These are phyloP conservation scores for Ridgeia piscesae DNA, from an alignment of 1,140 invertebrate species.

Conservation along the genomic window DNA sequence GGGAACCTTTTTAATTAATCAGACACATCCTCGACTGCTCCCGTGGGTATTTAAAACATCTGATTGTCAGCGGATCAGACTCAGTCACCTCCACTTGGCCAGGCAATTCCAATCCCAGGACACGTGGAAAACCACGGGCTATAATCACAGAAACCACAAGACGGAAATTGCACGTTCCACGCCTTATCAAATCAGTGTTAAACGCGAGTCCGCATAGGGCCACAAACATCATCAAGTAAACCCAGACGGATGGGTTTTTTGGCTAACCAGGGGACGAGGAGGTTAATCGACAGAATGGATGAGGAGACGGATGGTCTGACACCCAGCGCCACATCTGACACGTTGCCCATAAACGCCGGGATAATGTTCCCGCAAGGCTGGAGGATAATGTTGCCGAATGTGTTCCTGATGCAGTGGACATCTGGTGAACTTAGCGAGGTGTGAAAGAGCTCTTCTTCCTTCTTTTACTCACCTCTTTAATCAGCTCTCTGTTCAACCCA, in stretches of 20 bases:
- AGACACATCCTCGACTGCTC: not conserved
- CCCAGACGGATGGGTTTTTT: not conserved
- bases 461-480: not conserved
- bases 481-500: not conserved
- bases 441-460: not conserved
- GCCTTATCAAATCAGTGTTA: not conserved
- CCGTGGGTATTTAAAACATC: not conserved
- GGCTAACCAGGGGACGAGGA: no score
- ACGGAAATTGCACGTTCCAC: not conserved
- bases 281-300: not conserved
- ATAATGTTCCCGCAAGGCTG: not conserved
- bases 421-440: not conserved
- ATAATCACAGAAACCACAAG: not conserved
- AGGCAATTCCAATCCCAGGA: not conserved
- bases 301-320: not conserved
- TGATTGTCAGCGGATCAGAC: not conserved
- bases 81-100: not conserved
- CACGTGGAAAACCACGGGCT: not conserved
- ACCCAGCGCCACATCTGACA: not conserved
- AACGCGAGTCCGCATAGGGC: not conserved
- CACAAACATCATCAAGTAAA: not conserved
- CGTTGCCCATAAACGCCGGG: not conserved
- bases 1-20: not conserved
- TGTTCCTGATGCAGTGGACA: not conserved
- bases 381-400: not conserved